A percentile compares a stretch with the other conserved stretches of the same genome.
These are phyloP conservation scores for Steromphala cineraria DNA, from an alignment of 2,888 invertebrate species.

Conservation along the genomic window DNA sequence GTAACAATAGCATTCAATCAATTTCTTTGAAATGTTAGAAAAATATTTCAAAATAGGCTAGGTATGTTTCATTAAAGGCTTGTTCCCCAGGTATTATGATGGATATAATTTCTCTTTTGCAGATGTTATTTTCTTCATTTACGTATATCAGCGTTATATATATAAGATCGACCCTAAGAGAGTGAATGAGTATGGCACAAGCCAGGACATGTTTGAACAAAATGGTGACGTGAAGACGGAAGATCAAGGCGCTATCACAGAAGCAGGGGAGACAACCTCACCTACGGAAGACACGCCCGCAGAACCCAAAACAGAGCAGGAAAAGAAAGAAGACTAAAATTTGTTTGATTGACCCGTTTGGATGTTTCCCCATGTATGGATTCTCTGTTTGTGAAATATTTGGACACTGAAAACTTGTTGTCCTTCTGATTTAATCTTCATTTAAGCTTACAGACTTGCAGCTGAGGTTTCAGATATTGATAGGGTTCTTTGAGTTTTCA, in stretches of 20 bases:
- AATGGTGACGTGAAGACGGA: constrained; percentile 44
- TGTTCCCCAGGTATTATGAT: too few species aligned
- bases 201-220: constrained; percentile 88
- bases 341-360: neutral
- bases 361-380: neutral
- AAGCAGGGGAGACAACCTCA: neutral
- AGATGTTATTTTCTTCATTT: constrained; percentile 99
- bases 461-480: too few species aligned
- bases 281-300: constrained; percentile 21
- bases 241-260: constrained; percentile 15
- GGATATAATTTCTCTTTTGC: constrained; percentile 69
- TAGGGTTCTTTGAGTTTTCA: too few species aligned
- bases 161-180: constrained; percentile 97
- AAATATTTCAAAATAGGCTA: too few species aligned
- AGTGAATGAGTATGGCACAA: constrained; percentile 98
- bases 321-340: constrained; percentile 62
- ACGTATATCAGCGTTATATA: constrained; percentile 98
- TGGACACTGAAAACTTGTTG: neutral
- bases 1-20: too few species aligned
- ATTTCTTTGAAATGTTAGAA: too few species aligned
- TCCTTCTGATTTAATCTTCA: too few species aligned
- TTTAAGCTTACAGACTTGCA: too few species aligned
- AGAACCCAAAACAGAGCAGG: constrained; percentile 45
- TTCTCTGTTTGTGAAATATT: neutral
- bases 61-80: too few species aligned